Conservation (phyloP, 2,797 vertebrate genomes). For the Nyctibius grandis region DNA sequence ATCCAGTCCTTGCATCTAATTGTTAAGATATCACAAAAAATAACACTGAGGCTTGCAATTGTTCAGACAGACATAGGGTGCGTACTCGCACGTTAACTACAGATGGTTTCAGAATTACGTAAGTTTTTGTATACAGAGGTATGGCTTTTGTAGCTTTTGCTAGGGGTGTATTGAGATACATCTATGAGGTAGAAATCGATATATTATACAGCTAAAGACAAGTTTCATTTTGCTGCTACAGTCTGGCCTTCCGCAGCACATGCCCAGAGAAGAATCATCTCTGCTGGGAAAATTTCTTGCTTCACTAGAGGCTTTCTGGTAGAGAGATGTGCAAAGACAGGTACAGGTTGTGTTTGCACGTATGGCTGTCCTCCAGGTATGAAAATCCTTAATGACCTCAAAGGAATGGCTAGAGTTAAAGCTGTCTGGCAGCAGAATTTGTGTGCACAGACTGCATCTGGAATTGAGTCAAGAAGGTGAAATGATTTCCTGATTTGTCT, state of each 20-base stretch:
- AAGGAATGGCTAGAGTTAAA: not conserved
- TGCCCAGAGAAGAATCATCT: not conserved
- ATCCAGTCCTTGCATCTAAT: not conserved
- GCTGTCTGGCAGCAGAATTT: not conserved
- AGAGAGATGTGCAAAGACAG: not conserved
- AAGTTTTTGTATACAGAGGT: not conserved
- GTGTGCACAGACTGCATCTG: not conserved
- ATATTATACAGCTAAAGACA: not conserved
- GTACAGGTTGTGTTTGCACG: not conserved
- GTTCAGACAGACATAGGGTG: not conserved
- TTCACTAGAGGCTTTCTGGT: not conserved
- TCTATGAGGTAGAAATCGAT: not conserved
- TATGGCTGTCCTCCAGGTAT: not conserved
- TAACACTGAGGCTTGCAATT: not conserved
- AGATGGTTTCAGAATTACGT: not conserved
- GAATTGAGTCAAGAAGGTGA: not conserved
- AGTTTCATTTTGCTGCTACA: not conserved
- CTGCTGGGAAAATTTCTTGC: not conserved
- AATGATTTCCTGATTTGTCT: not conserved
- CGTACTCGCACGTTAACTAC: not conserved
- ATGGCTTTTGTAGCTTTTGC: not conserved
- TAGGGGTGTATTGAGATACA: not conserved
- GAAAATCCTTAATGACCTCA: not conserved
- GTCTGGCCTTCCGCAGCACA: not conserved
- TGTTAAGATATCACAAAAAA: not conserved